These are phyloP conservation scores for rat (Rattus norvegicus) DNA, from an alignment of 2,113 vertebrate species.

Conservation along the genomic window GRCr8 NC_086034.1:10970501-10971000, in stretches of 20 bases:
- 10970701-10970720: neutral
- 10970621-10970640: neutral
- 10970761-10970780: neutral
- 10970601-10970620: neutral
- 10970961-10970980: neutral
- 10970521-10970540: neutral
- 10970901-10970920: neutral
- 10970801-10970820: neutral
- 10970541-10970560: neutral
- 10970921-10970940: neutral
- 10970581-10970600: neutral
- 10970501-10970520: neutral
- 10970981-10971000: neutral
- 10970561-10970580: neutral
- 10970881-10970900: neutral
- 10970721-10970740: no score
- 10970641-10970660: neutral
- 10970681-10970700: neutral
- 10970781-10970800: neutral
- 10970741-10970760: no score
- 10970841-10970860: neutral
- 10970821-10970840: neutral
- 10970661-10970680: neutral
- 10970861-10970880: neutral
- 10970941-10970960: neutral